These are phyloP conservation scores for Barbus barbus DNA, from an alignment of 2,113 vertebrate species.

Conservation along the genomic window DNA sequence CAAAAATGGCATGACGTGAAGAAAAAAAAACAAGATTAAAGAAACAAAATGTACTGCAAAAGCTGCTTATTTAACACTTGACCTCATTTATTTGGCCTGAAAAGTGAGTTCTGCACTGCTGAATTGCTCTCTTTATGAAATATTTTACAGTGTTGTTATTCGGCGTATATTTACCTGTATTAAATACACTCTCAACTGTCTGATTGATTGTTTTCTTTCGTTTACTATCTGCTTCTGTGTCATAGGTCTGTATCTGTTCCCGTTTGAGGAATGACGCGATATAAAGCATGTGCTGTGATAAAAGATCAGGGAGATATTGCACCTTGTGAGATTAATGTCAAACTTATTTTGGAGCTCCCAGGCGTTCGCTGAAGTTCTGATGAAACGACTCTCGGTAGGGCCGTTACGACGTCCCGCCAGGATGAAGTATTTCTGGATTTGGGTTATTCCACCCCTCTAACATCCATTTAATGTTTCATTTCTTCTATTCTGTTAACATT, in stretches of 20 bases:
- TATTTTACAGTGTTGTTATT: neutral
- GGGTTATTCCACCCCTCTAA: no score
- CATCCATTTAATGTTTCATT: no score
- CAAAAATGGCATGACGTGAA: neutral
- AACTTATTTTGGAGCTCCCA: conserved; percentile 27
- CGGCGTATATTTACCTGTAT: no score
- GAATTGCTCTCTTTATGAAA: neutral
- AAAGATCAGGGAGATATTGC: conserved; percentile 12
- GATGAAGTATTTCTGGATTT: conserved; percentile 25
- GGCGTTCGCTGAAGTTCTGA: neutral
- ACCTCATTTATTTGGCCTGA: neutral
- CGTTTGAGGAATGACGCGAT: neutral
- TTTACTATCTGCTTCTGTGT: neutral
- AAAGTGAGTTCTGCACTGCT: neutral
- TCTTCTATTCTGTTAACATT: no score
- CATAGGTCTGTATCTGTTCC: neutral
- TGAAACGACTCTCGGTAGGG: neutral
- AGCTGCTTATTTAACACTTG: neutral
- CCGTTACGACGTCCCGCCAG: neutral
- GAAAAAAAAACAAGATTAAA: neutral
- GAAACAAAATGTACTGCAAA: neutral
- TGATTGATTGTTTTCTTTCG: no score
- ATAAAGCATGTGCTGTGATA: neutral
- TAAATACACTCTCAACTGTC: no score
- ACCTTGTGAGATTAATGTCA: conserved; percentile 35